phyloP scores from a whole-genome alignment of 2,888 invertebrate species.

The Ichneumoninae sp. region DNA sequence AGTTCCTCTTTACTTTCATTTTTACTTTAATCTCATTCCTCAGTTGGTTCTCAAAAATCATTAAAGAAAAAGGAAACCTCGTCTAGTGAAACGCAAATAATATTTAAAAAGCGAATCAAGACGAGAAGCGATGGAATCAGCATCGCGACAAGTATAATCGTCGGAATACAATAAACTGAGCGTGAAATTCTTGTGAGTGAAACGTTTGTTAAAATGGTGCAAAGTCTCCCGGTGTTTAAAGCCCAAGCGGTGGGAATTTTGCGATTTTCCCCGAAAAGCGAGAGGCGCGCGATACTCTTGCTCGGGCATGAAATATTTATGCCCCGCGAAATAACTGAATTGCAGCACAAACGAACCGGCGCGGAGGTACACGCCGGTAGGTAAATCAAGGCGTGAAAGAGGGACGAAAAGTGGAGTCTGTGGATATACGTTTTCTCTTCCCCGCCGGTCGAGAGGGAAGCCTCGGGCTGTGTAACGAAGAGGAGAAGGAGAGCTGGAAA shows the following conservation, averaged over 20 bases:
- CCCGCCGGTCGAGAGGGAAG: slow-evolving; percentile 49
- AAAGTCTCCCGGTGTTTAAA: slow-evolving; percentile 15
- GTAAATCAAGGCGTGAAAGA: slow-evolving; percentile 72
- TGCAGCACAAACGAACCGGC: slow-evolving; percentile 75
- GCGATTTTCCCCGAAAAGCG: slow-evolving; percentile 47
- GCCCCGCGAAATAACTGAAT: slow-evolving; percentile 77
- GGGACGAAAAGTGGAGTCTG: slow-evolving; percentile 60
- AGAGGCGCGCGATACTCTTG: slow-evolving; percentile 70
- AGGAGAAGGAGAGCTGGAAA: slow-evolving; percentile 30
- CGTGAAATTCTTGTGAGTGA: slow-evolving; percentile 43
- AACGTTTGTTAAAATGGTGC: slow-evolving; percentile 61
- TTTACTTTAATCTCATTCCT: too few relatives aligned
- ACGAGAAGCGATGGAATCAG: slow-evolving; percentile 2
- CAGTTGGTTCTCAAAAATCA: too few relatives aligned
- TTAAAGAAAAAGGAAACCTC: not conserved
- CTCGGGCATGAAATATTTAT: slow-evolving; percentile 78
- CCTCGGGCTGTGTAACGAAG: slow-evolving; percentile 30
- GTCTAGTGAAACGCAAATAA: slow-evolving; percentile 35
- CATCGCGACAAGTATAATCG: slow-evolving; percentile 65
- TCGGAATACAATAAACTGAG: slow-evolving; percentile 70
- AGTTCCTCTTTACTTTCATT: too few relatives aligned
- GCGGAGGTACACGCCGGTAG: slow-evolving; percentile 54
- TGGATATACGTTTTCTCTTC: slow-evolving; percentile 50
- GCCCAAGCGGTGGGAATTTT: slow-evolving; percentile 65
- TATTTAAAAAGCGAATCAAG: not conserved